Conservation (phyloP, 2,797 vertebrate genomes). For the Hypotaenidia philippensis region DNA sequence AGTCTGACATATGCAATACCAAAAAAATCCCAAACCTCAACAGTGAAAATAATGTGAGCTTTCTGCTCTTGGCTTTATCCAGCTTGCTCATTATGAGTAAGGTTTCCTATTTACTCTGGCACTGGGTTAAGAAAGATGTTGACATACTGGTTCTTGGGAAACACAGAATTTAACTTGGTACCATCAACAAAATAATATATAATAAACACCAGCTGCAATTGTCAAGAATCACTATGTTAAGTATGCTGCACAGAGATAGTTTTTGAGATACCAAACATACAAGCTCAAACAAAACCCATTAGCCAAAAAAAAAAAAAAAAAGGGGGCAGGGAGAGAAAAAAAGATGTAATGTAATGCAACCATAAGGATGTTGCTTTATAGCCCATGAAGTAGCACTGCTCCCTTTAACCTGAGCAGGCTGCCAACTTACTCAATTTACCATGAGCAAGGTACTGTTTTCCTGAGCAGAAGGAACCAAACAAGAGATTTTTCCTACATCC, state of each 20-base stretch:
- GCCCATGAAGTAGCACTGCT: neutral
- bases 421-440: neutral
- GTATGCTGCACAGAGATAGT: neutral
- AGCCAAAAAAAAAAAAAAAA: neutral
- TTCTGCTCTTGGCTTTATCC: neutral
- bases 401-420: neutral
- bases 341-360: neutral
- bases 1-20: neutral
- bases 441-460: neutral
- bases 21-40: neutral
- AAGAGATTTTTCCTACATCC: neutral
- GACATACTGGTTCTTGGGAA: conserved; percentile 27
- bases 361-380: neutral
- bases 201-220: conserved; percentile 57
- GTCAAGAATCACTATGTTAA: neutral
- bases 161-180: conserved; percentile 17
- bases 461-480: neutral
- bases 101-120: conserved; percentile 29
- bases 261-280: neutral
- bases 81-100: neutral
- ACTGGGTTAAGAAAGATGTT: conserved; percentile 31
- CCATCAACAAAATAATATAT: conserved; percentile 41
- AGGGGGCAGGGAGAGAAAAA: too few species aligned
- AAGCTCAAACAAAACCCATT: neutral
- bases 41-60: neutral